Conservation (phyloP, 2,888 invertebrate genomes). For the Perizoma flavofasciatum region DNA sequence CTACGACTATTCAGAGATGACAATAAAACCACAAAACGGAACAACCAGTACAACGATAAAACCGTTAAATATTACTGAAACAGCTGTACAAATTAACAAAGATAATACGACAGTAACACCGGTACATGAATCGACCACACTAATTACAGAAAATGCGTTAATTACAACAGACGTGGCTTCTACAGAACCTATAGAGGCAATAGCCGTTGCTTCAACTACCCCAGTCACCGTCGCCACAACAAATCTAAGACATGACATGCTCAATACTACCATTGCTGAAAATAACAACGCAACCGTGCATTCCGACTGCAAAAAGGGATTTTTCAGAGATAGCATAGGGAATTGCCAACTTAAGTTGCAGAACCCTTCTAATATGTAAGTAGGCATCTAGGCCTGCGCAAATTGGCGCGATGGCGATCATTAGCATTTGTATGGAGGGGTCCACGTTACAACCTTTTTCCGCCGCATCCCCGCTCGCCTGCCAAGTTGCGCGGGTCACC, state of each 20-base stretch:
- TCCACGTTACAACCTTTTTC: no score
- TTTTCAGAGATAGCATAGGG: constrained; percentile 65
- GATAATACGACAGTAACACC: constrained; percentile 36
- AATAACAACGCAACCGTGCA: constrained; percentile 31
- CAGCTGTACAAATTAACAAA: constrained; percentile 29
- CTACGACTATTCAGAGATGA: constrained; percentile 89
- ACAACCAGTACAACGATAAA: constrained; percentile 70
- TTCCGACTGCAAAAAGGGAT: constrained; percentile 67
- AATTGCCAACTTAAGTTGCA: constrained; percentile 70
- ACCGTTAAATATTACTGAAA: constrained; percentile 62
- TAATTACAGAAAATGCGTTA: constrained; percentile 37
- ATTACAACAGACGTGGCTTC: constrained; percentile 38
- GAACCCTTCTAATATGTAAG: constrained; percentile 72
- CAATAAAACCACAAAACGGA: constrained; percentile 85
- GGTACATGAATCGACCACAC: constrained; percentile 37
- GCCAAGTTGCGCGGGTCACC: no score
- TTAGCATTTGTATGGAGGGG: no score
- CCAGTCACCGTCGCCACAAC: constrained; percentile 36
- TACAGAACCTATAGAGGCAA: constrained; percentile 8
- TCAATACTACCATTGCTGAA: constrained; percentile 8
- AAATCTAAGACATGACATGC: constrained; percentile 21
- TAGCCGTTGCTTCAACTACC: constrained; percentile 15
- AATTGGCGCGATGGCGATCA: no score
- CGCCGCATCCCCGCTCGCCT: no score
- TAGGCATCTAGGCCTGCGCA: constrained; percentile 28